A percentile compares a stretch with the other conserved stretches of the same genome.
phyloP scores from a whole-genome alignment of 2,888 invertebrate genomes.

The Griposia aprilina region DNA sequence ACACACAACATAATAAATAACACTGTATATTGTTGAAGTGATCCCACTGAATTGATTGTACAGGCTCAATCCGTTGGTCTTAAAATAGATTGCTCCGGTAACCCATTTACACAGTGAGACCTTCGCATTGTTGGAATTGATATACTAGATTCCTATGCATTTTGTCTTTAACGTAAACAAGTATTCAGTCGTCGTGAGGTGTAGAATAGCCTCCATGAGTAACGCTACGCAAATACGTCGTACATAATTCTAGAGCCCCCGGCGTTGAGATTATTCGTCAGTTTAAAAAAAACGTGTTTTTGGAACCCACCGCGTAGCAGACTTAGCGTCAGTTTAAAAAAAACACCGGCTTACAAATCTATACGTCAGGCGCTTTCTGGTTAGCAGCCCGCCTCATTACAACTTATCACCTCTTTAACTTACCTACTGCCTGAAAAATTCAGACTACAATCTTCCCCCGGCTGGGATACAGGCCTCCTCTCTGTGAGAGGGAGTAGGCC shows the following conservation, averaged over 20 bases:
- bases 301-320: no score
- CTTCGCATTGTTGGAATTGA: neutral
- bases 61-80: slow-evolving; percentile 31
- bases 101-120: slow-evolving; percentile 41
- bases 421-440: neutral
- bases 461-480: neutral
- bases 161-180: neutral
- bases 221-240: neutral
- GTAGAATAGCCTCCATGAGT: neutral
- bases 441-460: neutral
- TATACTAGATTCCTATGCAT: neutral
- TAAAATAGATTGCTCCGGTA: slow-evolving; percentile 57
- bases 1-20: neutral
- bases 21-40: neutral
- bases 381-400: no score
- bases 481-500: neutral
- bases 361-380: neutral
- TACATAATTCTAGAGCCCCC: neutral
- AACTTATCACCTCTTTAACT: neutral
- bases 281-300: neutral
- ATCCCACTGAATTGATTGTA: slow-evolving; percentile 38
- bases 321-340: neutral
- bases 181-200: neutral
- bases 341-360: neutral
- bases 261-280: neutral